phyloP scores from a whole-genome alignment of 2,888 invertebrate genomes.

The Sisyra terminalis region DNA sequence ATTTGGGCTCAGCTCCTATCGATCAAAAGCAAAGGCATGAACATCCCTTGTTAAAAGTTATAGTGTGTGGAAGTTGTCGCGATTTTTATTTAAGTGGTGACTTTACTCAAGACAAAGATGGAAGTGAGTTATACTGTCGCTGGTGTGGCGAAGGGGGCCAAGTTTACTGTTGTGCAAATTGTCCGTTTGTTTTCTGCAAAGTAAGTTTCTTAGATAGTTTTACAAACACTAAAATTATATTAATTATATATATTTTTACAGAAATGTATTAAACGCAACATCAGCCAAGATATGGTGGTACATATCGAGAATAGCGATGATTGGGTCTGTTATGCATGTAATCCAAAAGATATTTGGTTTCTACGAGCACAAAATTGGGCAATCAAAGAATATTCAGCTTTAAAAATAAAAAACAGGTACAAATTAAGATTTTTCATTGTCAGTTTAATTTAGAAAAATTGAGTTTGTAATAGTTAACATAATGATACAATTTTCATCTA shows the following conservation, averaged over 20 bases:
- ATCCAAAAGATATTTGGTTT: conserved; percentile 44
- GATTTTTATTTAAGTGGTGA: conserved; percentile 67
- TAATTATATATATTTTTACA: conserved; percentile 23
- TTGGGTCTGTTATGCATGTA: conserved; percentile 67
- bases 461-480: too few relatives aligned
- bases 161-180: conserved; percentile 62
- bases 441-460: too few relatives aligned
- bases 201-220: conserved; percentile 23
- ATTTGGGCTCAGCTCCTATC: conserved; percentile 52
- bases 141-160: conserved; percentile 61
- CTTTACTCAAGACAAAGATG: conserved; percentile 70
- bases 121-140: conserved; percentile 64
- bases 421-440: too few relatives aligned
- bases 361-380: conserved; percentile 56
- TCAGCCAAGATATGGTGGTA: conserved; percentile 44
- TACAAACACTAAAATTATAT: neutral
- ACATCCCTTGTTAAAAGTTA: conserved; percentile 55
- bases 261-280: conserved; percentile 60
- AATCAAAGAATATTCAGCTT: conserved; percentile 45
- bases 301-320: conserved; percentile 61
- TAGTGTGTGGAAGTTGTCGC: conserved; percentile 55
- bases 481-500: too few relatives aligned
- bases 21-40: conserved; percentile 46
- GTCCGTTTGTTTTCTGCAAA: conserved; percentile 57
- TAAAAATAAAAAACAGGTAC: conserved; percentile 34